Conservation (phyloP, 2,797 vertebrate species). For the Catharus ustulatus region DNA sequence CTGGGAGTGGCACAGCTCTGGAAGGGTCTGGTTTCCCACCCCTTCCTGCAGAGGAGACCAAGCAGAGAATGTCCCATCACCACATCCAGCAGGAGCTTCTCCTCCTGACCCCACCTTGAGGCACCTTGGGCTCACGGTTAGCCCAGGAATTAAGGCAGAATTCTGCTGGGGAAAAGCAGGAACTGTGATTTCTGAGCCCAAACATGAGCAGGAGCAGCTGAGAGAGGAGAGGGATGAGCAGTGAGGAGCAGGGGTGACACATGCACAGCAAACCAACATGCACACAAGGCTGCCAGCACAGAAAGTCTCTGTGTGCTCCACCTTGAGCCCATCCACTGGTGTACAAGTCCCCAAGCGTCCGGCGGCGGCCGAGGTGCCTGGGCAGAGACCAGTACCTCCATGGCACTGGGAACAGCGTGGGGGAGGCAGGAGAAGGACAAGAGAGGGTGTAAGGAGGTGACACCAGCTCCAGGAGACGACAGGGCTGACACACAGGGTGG, state of each 20-base stretch:
- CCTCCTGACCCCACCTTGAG: neutral
- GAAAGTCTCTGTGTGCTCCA: slow-evolving; percentile 78
- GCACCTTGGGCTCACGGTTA: neutral
- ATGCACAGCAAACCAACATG: slow-evolving; percentile 65
- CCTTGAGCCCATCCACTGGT: slow-evolving; percentile 94
- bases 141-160: neutral
- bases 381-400: slow-evolving; percentile 98
- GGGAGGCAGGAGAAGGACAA: slow-evolving; percentile 80
- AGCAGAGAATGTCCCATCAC: neutral
- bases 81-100: neutral
- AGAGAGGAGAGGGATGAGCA: neutral
- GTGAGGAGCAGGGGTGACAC: neutral
- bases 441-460: slow-evolving; percentile 80
- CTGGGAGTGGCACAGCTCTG: neutral
- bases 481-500: neutral
- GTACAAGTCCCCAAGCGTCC: slow-evolving; percentile 98
- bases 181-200: neutral
- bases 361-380: slow-evolving; percentile 90
- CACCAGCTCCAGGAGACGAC: neutral
- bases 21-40: neutral
- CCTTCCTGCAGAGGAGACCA: neutral
- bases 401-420: slow-evolving; percentile 86
- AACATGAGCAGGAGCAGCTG: neutral
- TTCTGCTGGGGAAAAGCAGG: neutral
- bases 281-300: slow-evolving; percentile 65